These are phyloP conservation scores for Gerris lacustris DNA, from an alignment of 2,888 invertebrate genomes.

Conservation along the genomic window DNA sequence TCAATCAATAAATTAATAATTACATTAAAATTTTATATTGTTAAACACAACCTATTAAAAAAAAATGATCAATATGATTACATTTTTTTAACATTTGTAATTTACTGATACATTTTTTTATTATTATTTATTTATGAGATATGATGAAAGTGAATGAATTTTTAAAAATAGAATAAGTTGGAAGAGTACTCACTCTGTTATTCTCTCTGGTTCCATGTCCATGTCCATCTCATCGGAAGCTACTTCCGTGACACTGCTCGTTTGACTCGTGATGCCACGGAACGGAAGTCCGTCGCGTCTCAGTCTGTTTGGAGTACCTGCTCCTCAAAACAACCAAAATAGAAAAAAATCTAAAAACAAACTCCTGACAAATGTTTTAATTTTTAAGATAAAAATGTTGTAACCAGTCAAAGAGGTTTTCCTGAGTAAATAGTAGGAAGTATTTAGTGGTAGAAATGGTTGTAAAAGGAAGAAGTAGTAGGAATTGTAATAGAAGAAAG, in stretches of 20 bases:
- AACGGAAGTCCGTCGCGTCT: conserved; percentile 36
- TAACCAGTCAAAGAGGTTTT: background rate
- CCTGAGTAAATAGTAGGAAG: too few relatives aligned
- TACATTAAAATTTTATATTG: background rate
- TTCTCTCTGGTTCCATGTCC: conserved; percentile 50
- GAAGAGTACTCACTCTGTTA: conserved; percentile 47
- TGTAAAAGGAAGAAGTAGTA: too few relatives aligned
- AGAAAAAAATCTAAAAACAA: too few relatives aligned
- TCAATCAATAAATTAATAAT: background rate
- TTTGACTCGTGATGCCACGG: conserved; percentile 46
- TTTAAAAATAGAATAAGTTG: too few relatives aligned
- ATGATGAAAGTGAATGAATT: too few relatives aligned
- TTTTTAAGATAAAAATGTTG: background rate
- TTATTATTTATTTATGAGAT: too few relatives aligned
- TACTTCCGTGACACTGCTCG: conserved; percentile 55
- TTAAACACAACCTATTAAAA: background rate
- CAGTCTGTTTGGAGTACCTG: conserved; percentile 40
- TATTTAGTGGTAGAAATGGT: too few relatives aligned
- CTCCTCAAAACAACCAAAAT: too few relatives aligned
- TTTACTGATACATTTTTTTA: too few relatives aligned
- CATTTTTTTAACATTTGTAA: too few relatives aligned
- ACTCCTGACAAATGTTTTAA: background rate
- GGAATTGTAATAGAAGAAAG: too few relatives aligned
- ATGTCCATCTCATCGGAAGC: conserved; percentile 56
- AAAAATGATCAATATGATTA: background rate